Conservation (phyloP, 2,797 vertebrate species). For the Smutsia temminckii region DNA sequence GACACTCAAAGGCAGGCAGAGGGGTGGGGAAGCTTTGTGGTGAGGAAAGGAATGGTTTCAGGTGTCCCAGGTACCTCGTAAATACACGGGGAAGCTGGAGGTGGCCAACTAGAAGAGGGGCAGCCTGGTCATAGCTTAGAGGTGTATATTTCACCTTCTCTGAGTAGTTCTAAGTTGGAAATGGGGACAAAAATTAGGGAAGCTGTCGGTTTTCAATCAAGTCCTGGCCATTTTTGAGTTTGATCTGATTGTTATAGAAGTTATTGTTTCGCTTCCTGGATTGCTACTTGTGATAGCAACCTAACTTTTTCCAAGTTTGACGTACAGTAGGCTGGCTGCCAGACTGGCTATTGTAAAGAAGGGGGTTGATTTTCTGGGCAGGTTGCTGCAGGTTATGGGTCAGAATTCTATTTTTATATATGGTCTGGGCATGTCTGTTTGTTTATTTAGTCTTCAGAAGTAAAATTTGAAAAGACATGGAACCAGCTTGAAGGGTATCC, state of each 20-base stretch:
- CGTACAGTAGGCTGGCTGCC: not conserved
- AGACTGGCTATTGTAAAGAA: not conserved
- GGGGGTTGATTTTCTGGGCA: not conserved
- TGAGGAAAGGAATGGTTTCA: too few relatives aligned
- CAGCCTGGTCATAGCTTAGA: not conserved
- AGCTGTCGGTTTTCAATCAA: not conserved
- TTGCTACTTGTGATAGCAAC: not conserved
- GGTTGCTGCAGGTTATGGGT: not conserved
- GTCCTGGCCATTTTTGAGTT: not conserved
- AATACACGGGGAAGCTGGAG: not conserved
- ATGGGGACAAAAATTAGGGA: not conserved
- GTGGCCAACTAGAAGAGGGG: not conserved
- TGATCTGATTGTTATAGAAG: not conserved
- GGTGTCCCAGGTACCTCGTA: not conserved
- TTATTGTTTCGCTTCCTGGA: not conserved
- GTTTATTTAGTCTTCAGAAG: not conserved
- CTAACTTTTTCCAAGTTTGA: not conserved
- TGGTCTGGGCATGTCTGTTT: not conserved
- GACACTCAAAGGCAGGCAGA: not conserved
- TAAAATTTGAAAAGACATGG: constrained; percentile 7
- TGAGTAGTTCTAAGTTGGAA: not conserved
- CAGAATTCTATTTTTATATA: constrained; percentile 4
- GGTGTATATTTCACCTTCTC: not conserved
- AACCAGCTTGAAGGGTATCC: not conserved
- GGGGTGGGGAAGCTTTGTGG: not conserved